Conservation (phyloP, 2,888 invertebrate genomes). For the Teinopalpus imperialis region DNA sequence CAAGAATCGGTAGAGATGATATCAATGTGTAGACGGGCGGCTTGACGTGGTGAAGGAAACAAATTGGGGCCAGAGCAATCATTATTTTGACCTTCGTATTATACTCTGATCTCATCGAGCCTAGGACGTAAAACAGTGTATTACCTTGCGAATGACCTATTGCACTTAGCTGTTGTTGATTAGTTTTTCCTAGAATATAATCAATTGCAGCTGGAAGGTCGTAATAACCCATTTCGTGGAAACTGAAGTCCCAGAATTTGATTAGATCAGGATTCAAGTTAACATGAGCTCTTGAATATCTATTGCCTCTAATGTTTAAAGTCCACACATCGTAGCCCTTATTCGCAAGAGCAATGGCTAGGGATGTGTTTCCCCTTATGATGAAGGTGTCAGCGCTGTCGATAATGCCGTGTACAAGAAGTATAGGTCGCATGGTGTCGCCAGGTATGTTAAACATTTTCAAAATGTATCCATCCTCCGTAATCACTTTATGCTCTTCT, state of each 20-base stretch:
- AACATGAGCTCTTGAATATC: conserved; percentile 77
- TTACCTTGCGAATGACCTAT: conserved; percentile 86
- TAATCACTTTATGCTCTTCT: conserved; percentile 33
- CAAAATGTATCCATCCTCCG: conserved; percentile 37
- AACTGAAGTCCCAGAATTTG: conserved; percentile 78
- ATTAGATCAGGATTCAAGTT: conserved; percentile 51
- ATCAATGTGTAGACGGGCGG: conserved; percentile 41
- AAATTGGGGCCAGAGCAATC: conserved; percentile 79
- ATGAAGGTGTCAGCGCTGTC: conserved; percentile 46
- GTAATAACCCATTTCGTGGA: conserved; percentile 85
- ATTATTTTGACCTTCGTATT: conserved; percentile 76
- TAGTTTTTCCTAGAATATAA: conserved; percentile 55
- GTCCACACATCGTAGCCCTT: conserved; percentile 71
- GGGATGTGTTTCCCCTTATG: conserved; percentile 39
- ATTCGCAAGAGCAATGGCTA: conserved; percentile 54
- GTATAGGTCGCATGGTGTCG: conserved; percentile 21
- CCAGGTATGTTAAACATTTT: conserved; percentile 31
- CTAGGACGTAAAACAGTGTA: conserved; percentile 75
- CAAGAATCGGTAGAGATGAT: conserved; percentile 42
- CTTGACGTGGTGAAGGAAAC: conserved; percentile 59
- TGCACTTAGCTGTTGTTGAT: conserved; percentile 76
- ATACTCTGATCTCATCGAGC: conserved; percentile 73
- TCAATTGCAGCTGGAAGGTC: conserved; percentile 85
- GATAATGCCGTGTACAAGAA: conserved; percentile 28
- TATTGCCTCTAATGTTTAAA: conserved; percentile 78